Evolutionary conservation across 2,888 invertebrate genomes (phyloP).

Genomic region (Encarsia formosa): DNA sequence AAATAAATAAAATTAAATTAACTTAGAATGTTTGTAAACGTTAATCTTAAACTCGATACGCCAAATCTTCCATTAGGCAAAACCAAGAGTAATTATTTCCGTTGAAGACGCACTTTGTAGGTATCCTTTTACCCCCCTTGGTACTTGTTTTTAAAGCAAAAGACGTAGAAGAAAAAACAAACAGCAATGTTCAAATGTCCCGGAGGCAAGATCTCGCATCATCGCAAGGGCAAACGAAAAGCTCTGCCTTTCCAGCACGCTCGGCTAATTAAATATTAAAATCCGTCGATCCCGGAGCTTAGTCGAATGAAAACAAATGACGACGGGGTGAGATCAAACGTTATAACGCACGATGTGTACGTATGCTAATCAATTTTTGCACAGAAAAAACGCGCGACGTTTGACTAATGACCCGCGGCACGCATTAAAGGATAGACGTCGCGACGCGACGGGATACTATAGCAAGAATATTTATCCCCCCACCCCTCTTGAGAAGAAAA

Average conservation of each 20-base stretch:
- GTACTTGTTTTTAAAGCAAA: constrained; percentile 13
- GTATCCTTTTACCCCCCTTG: constrained; percentile 9
- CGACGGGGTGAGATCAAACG: constrained; percentile 25
- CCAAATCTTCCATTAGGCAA: too few species aligned
- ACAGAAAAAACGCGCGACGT: constrained; percentile 15
- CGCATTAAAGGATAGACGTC: constrained; percentile 15
- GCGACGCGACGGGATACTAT: constrained; percentile 5
- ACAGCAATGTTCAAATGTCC: constrained; percentile 9
- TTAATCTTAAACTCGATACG: too few species aligned
- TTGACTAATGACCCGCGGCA: constrained; percentile 27
- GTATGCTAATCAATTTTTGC: constrained; percentile 29
- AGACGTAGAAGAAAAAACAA: constrained; percentile 13
- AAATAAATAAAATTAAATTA: too few species aligned
- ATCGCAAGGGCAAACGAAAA: constrained; percentile 2
- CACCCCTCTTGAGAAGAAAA: too few species aligned
- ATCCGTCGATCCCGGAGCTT: constrained; percentile 35
- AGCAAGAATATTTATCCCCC: not conserved
- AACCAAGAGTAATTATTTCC: constrained; percentile 22
- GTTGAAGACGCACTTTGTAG: constrained; percentile 4
- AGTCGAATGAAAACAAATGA: constrained; percentile 43
- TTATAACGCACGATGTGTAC: not conserved
- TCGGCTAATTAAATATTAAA: constrained; percentile 41
- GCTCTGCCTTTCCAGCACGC: not conserved
- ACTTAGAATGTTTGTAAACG: too few species aligned
- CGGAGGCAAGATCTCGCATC: constrained; percentile 11